Conservation (phyloP, 2,113 vertebrate genomes). For the Chauna torquata region DNA sequence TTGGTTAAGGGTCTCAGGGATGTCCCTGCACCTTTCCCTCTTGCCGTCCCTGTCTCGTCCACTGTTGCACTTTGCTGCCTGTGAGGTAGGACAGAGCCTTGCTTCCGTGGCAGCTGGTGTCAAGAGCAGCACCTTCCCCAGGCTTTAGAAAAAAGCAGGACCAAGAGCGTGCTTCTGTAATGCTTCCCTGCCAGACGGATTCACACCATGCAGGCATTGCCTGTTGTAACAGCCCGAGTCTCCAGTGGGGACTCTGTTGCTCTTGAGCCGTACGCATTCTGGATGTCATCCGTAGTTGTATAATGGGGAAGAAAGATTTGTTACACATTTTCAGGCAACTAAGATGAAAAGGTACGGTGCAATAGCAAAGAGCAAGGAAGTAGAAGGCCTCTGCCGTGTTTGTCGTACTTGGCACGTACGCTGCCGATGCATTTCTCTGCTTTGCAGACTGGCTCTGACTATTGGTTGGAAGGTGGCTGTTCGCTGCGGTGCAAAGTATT, state of each 20-base stretch:
- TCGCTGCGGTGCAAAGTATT: neutral
- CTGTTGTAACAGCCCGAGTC: neutral
- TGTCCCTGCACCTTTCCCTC: neutral
- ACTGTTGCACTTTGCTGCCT: neutral
- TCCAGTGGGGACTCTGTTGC: neutral
- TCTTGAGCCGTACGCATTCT: neutral
- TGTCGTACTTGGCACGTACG: neutral
- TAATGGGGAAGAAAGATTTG: neutral
- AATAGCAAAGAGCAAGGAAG: neutral
- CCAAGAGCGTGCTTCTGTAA: fast-evolving
- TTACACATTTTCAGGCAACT: neutral
- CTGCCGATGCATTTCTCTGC: neutral
- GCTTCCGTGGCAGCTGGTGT: neutral
- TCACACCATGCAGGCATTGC: neutral
- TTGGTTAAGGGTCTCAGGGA: neutral
- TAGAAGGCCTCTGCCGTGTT: neutral
- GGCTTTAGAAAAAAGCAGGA: neutral
- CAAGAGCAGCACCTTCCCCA: neutral
- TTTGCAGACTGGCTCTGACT: neutral
- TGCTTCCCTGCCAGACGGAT: neutral
- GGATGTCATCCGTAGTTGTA: neutral
- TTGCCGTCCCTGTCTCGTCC: neutral
- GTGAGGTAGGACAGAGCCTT: neutral
- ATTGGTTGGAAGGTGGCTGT: neutral
- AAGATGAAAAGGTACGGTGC: neutral